Percentiles rank a stretch among this genome's conserved stretches.
Conservation (phyloP, 2,888 invertebrate species). For the Acrobasis consociella region DNA sequence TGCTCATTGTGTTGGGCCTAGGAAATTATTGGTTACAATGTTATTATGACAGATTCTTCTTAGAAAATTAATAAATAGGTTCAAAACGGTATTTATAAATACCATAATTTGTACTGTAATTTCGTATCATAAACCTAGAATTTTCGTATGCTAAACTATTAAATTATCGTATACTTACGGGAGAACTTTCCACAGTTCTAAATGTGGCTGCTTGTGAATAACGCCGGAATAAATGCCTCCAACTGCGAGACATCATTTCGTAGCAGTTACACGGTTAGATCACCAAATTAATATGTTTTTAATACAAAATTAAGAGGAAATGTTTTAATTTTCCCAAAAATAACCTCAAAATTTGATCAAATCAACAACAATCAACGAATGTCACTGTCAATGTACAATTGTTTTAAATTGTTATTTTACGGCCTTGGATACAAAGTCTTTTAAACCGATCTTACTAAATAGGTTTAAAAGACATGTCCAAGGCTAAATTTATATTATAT, state of each 20-base stretch:
- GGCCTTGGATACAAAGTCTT: no score
- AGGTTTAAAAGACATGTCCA: no score
- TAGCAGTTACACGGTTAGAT: neutral
- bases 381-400: no score
- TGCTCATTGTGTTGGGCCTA: conserved; percentile 85
- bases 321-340: neutral
- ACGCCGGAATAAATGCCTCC: conserved; percentile 62
- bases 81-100: no score
- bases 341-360: neutral
- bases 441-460: no score
- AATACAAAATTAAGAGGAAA: neutral
- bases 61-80: no score
- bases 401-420: no score
- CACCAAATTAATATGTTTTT: neutral
- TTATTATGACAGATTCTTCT: conserved; percentile 4
- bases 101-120: no score
- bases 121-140: neutral
- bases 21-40: conserved; percentile 32
- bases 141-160: no score
- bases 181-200: conserved; percentile 66
- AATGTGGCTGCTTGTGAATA: conserved; percentile 71
- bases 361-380: no score
- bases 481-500: no score
- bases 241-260: conserved; percentile 67
- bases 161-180: conserved; percentile 55